Conservation (phyloP, 2,113 vertebrate species). For the Hiodon alosoides region DNA sequence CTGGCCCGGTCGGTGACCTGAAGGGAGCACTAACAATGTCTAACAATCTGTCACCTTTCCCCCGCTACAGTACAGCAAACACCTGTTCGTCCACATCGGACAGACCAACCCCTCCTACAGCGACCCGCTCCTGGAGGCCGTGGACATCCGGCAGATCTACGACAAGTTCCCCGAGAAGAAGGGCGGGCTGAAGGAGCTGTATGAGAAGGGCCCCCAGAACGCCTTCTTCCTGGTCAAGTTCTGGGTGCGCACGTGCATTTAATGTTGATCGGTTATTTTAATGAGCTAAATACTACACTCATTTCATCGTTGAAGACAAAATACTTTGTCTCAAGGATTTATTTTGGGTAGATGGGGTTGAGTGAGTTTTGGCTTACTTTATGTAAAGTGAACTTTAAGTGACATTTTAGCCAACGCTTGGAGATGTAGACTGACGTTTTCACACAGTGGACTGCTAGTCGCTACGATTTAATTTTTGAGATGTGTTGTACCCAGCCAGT, state of each 20-base stretch:
- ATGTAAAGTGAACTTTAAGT: too few relatives aligned
- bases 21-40: too few relatives aligned
- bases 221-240: constrained; percentile 95
- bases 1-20: background rate
- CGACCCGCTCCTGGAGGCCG: constrained; percentile 84
- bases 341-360: too few relatives aligned
- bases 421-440: too few relatives aligned
- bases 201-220: constrained; percentile 85
- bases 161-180: constrained; percentile 96
- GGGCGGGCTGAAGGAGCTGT: constrained; percentile 89
- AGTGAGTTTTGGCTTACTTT: too few relatives aligned
- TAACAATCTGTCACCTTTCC: background rate
- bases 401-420: too few relatives aligned
- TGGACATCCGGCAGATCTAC: constrained; percentile 93
- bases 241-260: constrained; percentile 67
- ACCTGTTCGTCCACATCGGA: constrained; percentile 92
- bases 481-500: background rate
- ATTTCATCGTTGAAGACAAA: too few relatives aligned
- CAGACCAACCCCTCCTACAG: constrained; percentile 87
- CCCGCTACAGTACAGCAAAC: constrained; percentile 82
- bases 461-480: too few relatives aligned
- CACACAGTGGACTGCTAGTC: too few relatives aligned
- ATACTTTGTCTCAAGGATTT: too few relatives aligned
- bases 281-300: too few relatives aligned
- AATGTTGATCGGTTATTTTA: too few relatives aligned